Conservation (phyloP, 2,113 vertebrate species). For the Mormyrus lacerda region DNA sequence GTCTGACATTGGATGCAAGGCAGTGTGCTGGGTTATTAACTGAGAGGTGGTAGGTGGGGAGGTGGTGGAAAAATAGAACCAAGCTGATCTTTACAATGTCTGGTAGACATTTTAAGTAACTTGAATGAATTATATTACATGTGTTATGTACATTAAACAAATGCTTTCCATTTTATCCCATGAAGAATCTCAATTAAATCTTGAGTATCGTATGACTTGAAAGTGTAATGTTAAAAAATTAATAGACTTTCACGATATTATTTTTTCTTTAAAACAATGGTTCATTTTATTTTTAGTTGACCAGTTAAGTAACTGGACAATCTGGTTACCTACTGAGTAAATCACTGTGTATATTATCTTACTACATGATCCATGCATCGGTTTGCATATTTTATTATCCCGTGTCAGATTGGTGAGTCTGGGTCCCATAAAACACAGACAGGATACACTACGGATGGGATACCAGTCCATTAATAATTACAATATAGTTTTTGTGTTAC, state of each 20-base stretch:
- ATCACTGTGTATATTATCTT: neutral
- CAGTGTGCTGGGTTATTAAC: neutral
- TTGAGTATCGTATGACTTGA: neutral
- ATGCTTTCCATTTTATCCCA: neutral
- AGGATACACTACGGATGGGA: neutral
- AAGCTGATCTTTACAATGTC: neutral
- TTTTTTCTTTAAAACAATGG: neutral
- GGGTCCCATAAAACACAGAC: neutral
- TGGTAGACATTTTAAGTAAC: neutral
- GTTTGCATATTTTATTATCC: neutral
- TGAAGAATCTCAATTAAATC: neutral
- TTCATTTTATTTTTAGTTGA: neutral
- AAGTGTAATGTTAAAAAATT: neutral
- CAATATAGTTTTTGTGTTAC: neutral
- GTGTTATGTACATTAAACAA: neutral
- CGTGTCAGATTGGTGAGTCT: neutral
- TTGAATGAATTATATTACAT: neutral
- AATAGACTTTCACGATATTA: neutral
- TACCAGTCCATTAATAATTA: neutral
- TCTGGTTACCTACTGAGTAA: neutral
- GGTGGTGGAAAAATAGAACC: neutral
- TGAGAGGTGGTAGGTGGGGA: neutral
- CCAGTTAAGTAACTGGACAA: neutral
- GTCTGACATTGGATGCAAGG: neutral
- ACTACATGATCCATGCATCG: neutral